Conservation (phyloP, 2,888 invertebrate species). For the Himalopsyche anomala region DNA sequence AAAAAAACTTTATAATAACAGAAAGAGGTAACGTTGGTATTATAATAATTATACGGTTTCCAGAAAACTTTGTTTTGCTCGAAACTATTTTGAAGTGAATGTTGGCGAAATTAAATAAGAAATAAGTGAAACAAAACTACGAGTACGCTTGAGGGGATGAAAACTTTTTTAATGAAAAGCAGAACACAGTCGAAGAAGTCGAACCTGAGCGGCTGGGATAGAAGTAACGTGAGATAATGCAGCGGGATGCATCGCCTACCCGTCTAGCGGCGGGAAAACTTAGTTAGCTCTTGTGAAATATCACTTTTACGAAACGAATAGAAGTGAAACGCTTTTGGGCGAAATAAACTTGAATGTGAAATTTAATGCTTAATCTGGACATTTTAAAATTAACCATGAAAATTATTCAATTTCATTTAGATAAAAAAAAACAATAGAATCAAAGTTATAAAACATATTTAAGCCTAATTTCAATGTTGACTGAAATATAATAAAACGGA, state of each 20-base stretch:
- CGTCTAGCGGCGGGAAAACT: slow-evolving; percentile 17
- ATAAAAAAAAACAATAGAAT: too few relatives aligned
- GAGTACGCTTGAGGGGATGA: not conserved
- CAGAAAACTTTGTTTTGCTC: too few relatives aligned
- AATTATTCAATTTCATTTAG: too few relatives aligned
- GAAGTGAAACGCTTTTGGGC: not conserved
- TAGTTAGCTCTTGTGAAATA: not conserved
- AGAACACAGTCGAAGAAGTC: slow-evolving; percentile 8
- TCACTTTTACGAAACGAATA: not conserved
- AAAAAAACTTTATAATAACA: too few relatives aligned
- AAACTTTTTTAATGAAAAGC: slow-evolving; percentile 24
- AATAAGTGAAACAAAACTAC: not conserved
- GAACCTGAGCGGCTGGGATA: not conserved
- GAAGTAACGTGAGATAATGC: not conserved
- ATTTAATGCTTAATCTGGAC: too few relatives aligned
- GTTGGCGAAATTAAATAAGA: not conserved
- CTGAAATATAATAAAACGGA: too few relatives aligned
- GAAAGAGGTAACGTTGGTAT: too few relatives aligned
- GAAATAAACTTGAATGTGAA: not conserved
- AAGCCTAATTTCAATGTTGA: too few relatives aligned
- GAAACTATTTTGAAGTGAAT: not conserved
- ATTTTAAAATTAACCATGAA: too few relatives aligned
- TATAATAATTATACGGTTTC: too few relatives aligned
- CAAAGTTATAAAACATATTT: too few relatives aligned
- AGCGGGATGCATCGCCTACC: not conserved